Conservation (phyloP, 2,888 invertebrate species). For the Aricia artaxerxes region DNA sequence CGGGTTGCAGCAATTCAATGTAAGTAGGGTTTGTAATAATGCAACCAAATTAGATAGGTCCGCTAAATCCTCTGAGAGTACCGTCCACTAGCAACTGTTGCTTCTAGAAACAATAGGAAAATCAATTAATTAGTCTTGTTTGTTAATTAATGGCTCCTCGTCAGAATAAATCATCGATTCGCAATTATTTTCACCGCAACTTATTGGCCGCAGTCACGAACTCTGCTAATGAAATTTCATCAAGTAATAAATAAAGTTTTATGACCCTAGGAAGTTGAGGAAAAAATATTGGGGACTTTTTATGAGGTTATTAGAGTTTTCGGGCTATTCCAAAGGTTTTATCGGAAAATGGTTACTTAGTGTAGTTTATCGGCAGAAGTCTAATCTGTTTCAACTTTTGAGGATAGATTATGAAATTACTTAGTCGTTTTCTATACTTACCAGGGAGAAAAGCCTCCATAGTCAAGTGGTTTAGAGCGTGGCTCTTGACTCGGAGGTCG, state of each 20-base stretch:
- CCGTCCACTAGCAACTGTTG: not conserved
- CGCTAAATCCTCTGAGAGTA: too few species aligned
- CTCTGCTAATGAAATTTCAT: constrained; percentile 8
- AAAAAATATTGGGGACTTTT: constrained; percentile 7
- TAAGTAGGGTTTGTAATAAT: too few species aligned
- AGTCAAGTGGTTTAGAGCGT: too few species aligned
- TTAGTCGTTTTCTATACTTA: not conserved
- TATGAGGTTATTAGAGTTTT: not conserved
- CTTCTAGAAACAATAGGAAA: not conserved
- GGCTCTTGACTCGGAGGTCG: too few species aligned
- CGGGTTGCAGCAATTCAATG: too few species aligned
- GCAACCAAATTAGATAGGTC: too few species aligned
- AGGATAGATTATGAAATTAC: not conserved
- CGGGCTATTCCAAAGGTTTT: not conserved
- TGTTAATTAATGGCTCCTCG: not conserved
- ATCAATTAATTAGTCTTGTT: not conserved
- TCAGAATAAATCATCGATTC: constrained; percentile 15
- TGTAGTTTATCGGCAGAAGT: not conserved
- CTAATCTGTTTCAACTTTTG: not conserved
- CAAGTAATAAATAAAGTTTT: constrained; percentile 19
- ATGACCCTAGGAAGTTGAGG: not conserved
- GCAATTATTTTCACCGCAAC: constrained; percentile 5
- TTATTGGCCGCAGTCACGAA: not conserved
- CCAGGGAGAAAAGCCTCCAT: too few species aligned
- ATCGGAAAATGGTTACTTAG: not conserved